phyloP scores from a whole-genome alignment of 2,888 invertebrate species.

The Danaus chrysippus region DNA sequence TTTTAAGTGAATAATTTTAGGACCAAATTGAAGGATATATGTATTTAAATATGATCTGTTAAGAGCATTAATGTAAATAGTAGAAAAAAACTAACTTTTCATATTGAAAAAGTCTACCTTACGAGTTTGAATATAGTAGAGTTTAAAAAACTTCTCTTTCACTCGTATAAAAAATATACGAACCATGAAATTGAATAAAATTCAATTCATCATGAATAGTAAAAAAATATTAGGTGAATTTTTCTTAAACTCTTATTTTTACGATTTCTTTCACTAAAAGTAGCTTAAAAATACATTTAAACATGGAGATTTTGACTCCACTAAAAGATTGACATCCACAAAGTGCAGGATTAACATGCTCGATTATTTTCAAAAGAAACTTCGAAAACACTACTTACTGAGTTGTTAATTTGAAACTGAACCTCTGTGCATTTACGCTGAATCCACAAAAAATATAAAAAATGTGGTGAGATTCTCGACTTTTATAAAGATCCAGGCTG shows the following conservation, averaged over 20 bases:
- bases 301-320: not conserved
- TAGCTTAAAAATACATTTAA: not conserved
- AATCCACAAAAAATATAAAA: not conserved
- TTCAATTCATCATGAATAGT: too few species aligned
- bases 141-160: too few species aligned
- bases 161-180: too few species aligned
- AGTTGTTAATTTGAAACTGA: not conserved
- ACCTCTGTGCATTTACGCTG: not conserved
- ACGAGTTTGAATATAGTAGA: too few species aligned
- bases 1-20: too few species aligned
- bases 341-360: not conserved
- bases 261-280: not conserved
- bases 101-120: too few species aligned
- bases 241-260: not conserved
- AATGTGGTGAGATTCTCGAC: not conserved
- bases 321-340: not conserved
- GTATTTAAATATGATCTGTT: too few species aligned
- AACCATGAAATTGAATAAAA: too few species aligned
- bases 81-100: too few species aligned
- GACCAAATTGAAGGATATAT: too few species aligned
- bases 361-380: conserved; percentile 2
- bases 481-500: not conserved
- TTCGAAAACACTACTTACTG: not conserved
- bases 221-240: not conserved
- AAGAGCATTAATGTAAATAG: too few species aligned